phyloP scores from a whole-genome alignment of 2,888 invertebrate genomes.

The Thymelicus lineola region DNA sequence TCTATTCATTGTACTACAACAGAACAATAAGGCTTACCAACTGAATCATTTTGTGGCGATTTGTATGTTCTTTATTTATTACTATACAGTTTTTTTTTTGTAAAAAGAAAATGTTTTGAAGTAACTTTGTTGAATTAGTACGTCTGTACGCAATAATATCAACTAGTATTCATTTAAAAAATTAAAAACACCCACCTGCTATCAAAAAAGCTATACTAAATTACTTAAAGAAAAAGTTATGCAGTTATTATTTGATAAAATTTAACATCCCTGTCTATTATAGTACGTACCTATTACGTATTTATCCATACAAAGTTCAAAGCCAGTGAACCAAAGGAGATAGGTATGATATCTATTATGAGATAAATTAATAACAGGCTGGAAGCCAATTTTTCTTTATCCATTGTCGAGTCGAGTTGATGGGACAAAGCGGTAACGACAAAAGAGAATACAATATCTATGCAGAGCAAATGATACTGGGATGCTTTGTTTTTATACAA shows the following conservation, averaged over 20 bases:
- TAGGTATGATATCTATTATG: constrained; percentile 54
- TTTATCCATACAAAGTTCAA: neutral
- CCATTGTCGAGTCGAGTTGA: constrained; percentile 57
- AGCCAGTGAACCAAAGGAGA: constrained; percentile 32
- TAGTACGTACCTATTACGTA: too few relatives aligned
- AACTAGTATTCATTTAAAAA: too few relatives aligned
- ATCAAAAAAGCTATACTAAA: too few relatives aligned
- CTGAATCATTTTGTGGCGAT: neutral
- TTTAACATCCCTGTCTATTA: too few relatives aligned
- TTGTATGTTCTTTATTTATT: neutral
- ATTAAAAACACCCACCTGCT: too few relatives aligned
- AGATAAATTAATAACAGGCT: constrained; percentile 69
- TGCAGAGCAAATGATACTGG: constrained; percentile 35
- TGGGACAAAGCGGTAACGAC: constrained; percentile 62
- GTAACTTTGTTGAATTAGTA: too few relatives aligned
- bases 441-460: constrained; percentile 43
- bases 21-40: neutral
- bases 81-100: too few relatives aligned
- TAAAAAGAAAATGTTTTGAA: too few relatives aligned
- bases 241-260: too few relatives aligned
- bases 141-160: too few relatives aligned
- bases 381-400: constrained; percentile 73
- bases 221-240: too few relatives aligned
- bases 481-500: constrained; percentile 44
- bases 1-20: neutral